Percentiles rank a stretch among this genome's conserved stretches.
Conservation (phyloP, 2,888 invertebrate species). For the Meandrusa payeni region DNA sequence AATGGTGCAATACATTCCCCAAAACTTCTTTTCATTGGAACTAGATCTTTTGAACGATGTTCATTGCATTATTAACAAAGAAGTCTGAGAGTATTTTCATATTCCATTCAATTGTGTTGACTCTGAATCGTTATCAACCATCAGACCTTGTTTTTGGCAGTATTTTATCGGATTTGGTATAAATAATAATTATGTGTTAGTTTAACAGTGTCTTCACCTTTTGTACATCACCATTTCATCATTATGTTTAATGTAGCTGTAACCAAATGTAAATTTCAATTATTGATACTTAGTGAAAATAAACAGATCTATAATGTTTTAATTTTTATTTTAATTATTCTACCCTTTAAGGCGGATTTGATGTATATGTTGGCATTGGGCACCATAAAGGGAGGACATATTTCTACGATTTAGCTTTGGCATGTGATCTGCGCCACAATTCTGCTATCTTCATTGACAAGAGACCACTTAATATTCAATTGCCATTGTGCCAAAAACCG, state of each 20-base stretch:
- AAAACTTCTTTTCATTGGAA: slow-evolving; percentile 35
- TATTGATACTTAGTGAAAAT: slow-evolving; percentile 32
- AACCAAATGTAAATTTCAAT: slow-evolving; percentile 33
- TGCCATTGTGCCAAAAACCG: no score
- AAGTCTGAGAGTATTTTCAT: no score
- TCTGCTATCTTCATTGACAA: no score
- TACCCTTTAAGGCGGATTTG: not conserved
- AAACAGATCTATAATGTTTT: slow-evolving; percentile 30
- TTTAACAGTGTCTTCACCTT: slow-evolving; percentile 6
- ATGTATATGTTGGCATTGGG: not conserved
- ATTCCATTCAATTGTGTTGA: not conserved
- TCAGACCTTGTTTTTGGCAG: slow-evolving; percentile 19
- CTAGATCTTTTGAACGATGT: slow-evolving; percentile 2
- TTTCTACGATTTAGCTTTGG: no score
- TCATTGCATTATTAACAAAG: no score
- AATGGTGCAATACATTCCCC: slow-evolving; percentile 68
- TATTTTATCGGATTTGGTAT: slow-evolving; percentile 7
- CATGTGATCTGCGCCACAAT: no score
- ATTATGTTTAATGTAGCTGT: slow-evolving; percentile 28
- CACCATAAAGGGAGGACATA: no score
- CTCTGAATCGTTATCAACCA: no score
- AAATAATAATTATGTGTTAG: not conserved
- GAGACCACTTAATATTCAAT: no score
- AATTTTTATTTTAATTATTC: not conserved
- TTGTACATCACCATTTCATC: slow-evolving; percentile 22